Evolutionary conservation across 2,797 vertebrate genomes (phyloP), one percentile per base, ranked within the genome.

Genomic region (Cryptoprocta ferox): DNA sequence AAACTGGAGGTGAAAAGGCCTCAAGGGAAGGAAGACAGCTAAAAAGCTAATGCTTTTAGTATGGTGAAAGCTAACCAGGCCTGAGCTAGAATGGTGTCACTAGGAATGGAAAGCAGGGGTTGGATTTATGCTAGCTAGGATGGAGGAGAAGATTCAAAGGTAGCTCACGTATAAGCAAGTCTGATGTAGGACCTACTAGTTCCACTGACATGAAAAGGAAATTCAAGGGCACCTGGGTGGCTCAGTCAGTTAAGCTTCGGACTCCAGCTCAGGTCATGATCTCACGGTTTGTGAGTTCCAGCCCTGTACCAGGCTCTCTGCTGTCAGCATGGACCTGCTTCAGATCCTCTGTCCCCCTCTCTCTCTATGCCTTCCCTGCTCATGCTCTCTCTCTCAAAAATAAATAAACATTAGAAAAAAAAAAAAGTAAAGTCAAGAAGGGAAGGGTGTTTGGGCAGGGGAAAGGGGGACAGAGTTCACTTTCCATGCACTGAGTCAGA

Each of bases 41-140:
- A n/a, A 88, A 88, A 90, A 75, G 14, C 8, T 16, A 90, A 87
- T 56, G 75, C 45, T 50, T 75, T 78, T 26, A 86, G 65, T 37
- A 50, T 75, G 65, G 45, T 87, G 59, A 88, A 86, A 89, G 48
- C 59, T 92, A 85, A 89, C 30, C 59, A 88, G n/a, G n/a, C 53
- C 26, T 61, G 39, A 88, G 37, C 15, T 8, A 28, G 12, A 59
- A 53, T 75, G n/a, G 10, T 53, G 28, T 86, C 87, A 19, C 12
- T 15, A 71, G 45, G 37, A 96, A 65, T 53, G 50, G 18, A 97
- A 88, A 81, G 30, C 21, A 11, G 65, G 39, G 15, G 15, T 42
- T 91, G 37, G 39, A 89, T 85, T 70, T 91, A 35, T 76, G 65
- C 11, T 96, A 75, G 24, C 9, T 11, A 19, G 2, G 24, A 82